Percentiles rank a stretch among this genome's conserved stretches.
These are phyloP conservation scores for Aethina tumida DNA, from an alignment of 1,140 invertebrate genomes.

Conservation along the genomic window DNA sequence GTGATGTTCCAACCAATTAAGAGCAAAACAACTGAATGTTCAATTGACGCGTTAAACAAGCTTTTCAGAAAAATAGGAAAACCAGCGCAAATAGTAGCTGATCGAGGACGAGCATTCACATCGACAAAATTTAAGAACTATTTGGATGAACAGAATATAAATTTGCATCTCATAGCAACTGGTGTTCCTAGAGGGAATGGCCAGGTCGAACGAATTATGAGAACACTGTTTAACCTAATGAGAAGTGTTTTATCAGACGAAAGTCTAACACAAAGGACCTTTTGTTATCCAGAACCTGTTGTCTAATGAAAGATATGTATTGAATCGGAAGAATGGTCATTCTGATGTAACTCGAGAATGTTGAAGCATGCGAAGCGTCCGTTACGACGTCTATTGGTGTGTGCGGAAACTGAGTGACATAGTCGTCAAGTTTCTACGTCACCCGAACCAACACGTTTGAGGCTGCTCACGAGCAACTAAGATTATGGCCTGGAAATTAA, in stretches of 20 bases:
- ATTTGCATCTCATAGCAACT: slow-evolving; percentile 15
- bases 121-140: slow-evolving; percentile 8
- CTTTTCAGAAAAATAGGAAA: slow-evolving; percentile 9
- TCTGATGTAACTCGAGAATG: too few species aligned
- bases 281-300: too few species aligned
- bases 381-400: too few species aligned
- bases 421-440: too few species aligned
- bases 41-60: slow-evolving; percentile 5
- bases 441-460: too few species aligned
- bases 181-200: slow-evolving; percentile 13
- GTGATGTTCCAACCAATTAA: slow-evolving; percentile 1
- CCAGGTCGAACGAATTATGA: slow-evolving; percentile 16
- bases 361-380: too few species aligned
- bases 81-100: slow-evolving; percentile 7
- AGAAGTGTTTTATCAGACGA: slow-evolving; percentile 9
- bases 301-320: too few species aligned
- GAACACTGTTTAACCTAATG: slow-evolving; percentile 14
- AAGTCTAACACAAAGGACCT: too few species aligned
- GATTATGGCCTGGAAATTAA: too few species aligned
- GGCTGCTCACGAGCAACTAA: too few species aligned
- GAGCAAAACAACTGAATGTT: slow-evolving; percentile 9
- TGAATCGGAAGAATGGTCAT: too few species aligned
- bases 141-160: slow-evolving; percentile 4
- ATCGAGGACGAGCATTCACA: slow-evolving; percentile 9
- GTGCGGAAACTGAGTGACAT: too few species aligned